Evolutionary conservation across 2,888 invertebrate genomes (phyloP).

Genomic region (Trachelus troglodyta): DNA sequence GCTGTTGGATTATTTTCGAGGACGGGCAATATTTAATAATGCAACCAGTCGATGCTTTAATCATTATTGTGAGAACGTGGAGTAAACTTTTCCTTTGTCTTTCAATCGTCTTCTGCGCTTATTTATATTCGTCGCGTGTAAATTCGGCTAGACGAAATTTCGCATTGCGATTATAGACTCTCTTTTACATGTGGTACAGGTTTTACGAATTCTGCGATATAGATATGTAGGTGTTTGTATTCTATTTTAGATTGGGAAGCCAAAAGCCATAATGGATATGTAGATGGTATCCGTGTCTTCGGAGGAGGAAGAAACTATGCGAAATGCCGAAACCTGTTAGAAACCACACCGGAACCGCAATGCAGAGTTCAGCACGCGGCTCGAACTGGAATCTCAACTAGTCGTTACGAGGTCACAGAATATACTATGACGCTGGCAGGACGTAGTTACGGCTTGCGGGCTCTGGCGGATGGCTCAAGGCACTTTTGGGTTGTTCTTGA

Average conservation of each 20-base stretch:
- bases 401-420: neutral
- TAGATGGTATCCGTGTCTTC: neutral
- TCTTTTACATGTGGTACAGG: no score
- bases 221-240: neutral
- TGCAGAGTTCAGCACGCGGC: conserved; percentile 37
- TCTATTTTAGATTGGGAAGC: neutral
- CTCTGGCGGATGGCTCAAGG: neutral
- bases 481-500: neutral
- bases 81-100: no score
- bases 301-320: conserved; percentile 39
- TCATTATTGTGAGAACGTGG: no score
- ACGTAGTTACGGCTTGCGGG: neutral
- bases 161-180: no score
- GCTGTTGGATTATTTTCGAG: no score
- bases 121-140: no score
- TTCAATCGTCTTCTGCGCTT: no score
- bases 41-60: no score
- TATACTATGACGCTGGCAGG: neutral
- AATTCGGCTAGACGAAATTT: no score
- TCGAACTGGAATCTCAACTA: conserved; percentile 1
- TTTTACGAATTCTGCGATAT: no score
- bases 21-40: no score
- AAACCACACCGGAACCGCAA: conserved; percentile 47
- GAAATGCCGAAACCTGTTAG: conserved; percentile 45
- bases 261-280: neutral